Percentiles rank a stretch among this genome's conserved stretches.
phyloP scores from a whole-genome alignment of 2,888 invertebrate species.

The Eupelmus urozonus region DNA sequence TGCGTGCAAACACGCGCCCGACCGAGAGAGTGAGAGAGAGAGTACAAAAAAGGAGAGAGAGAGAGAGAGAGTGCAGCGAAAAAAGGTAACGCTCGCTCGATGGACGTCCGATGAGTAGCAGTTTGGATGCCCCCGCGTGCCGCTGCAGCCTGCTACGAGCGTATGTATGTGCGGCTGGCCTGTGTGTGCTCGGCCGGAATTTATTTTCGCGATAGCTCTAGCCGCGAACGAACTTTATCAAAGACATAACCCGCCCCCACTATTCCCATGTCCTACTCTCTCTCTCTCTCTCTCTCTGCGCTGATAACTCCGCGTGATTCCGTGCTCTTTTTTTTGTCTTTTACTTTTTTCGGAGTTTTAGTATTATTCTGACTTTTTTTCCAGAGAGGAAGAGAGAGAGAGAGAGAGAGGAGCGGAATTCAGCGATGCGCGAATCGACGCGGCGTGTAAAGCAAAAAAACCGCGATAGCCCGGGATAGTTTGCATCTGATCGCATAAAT shows the following conservation, averaged over 20 bases:
- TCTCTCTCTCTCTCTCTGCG: neutral
- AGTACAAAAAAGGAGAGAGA: neutral
- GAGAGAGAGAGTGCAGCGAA: constrained; percentile 10
- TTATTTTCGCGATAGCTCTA: constrained; percentile 62
- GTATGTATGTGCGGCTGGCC: too few species aligned
- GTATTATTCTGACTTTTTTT: neutral
- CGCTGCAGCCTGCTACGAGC: neutral
- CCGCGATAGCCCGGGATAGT: constrained; percentile 7
- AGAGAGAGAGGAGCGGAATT: constrained; percentile 1
- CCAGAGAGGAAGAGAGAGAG: too few species aligned
- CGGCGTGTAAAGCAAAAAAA: constrained; percentile 2
- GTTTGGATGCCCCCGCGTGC: constrained; percentile 3
- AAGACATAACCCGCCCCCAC: constrained; percentile 41
- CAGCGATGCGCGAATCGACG: constrained; percentile 19
- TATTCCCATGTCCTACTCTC: neutral
- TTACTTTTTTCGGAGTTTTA: neutral
- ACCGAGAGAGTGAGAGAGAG: too few species aligned
- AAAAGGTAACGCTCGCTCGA: constrained; percentile 39
- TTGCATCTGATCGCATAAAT: constrained; percentile 47
- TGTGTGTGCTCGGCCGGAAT: constrained; percentile 59
- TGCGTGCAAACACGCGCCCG: constrained; percentile 40
- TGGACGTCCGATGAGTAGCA: constrained; percentile 51
- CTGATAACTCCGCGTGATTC: constrained; percentile 18
- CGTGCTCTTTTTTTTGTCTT: neutral
- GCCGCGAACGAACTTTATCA: constrained; percentile 41